Percentiles rank a stretch among this genome's conserved stretches.
Evolutionary conservation across 30 jellyfish, hydroid and myxozoan genomes (phyloP).

Genomic region (Turritopsis rubra): DNA sequence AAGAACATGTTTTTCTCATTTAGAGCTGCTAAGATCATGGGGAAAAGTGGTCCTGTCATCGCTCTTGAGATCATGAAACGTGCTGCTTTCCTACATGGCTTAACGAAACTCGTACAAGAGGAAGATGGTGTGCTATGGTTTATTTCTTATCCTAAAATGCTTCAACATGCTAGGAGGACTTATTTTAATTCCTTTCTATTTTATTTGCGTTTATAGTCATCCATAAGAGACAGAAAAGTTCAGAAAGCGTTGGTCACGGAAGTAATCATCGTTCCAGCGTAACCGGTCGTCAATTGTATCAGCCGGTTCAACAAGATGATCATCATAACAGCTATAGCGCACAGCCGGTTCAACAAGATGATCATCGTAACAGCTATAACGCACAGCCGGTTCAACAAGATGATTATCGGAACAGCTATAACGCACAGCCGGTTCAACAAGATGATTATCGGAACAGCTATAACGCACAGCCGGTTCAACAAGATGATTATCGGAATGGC

Average conservation of each 20-base stretch:
- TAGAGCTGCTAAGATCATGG: conserved; percentile 95
- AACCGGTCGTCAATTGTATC: background rate
- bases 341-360: too few species aligned
- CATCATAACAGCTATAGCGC: too few species aligned
- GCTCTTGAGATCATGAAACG: conserved; percentile 64
- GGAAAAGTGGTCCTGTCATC: conserved; percentile 72
- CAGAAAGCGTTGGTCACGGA: background rate
- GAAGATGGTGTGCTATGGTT: background rate
- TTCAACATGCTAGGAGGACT: too few species aligned
- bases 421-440: too few species aligned
- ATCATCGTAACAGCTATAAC: too few species aligned
- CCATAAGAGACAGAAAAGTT: conserved; percentile 3
- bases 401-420: too few species aligned
- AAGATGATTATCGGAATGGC: background rate
- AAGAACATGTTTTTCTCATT: background rate
- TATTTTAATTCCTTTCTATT: background rate
- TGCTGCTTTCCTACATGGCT: conserved; percentile 94
- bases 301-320: background rate
- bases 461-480: too few species aligned
- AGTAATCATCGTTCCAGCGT: conserved; percentile 1
- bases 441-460: too few species aligned
- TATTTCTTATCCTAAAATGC: background rate
- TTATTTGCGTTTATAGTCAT: background rate
- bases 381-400: too few species aligned
- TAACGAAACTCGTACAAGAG: conserved; percentile 46